Evolutionary conservation across 2,113 vertebrate species (phyloP), one percentile per base, ranked within the genome.

Genomic region (Ariopsis seemanni): DNA sequence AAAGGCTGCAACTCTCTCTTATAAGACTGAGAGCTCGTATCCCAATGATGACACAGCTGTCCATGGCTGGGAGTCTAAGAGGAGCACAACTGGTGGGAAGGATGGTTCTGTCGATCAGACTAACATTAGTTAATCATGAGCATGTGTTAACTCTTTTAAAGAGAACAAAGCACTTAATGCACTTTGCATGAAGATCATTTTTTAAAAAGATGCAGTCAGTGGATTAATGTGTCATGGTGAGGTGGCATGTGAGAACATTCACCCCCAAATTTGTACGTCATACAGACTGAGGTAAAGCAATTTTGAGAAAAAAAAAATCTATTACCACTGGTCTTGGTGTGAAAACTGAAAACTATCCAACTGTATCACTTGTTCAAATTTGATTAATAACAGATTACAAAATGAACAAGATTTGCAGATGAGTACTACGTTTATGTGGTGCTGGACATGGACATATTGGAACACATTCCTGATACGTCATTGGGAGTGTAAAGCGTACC

Each of bases 61-160:
- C 79, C 57, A 62, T 82, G 18, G 11, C 79, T 82, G 57, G 79
- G 57, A 10, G 57, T 48, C 53, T 58, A 62, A 62, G 18, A 62
- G 5, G 34, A 60, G 55, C 55, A 81, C 57, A 82, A 82, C 25
- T 62, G 57, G 57, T 82, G 55, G 79, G 79, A 42, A 82, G 20
- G 79, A 62, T 82, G 79, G 57, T 62, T 34, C 79, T 82, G 79
- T 62, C 57, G 79, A 82, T 82, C 79, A 82, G 79, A 62, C 30
- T 60, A 82, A 62, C 34, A 25, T 20, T 48, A 62, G 57, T 25
- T 62, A 82, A 82, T 82, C 58, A 62, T 82, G 20, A 62, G 79
- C 55, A 82, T 82, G 17, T 82, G 30, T 62, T 62, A 62, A 11
- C 18, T 60, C 58, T 62, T 82, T 82, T 42, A 82, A 82, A 82